A percentile compares a stretch with the other conserved stretches of the same genome.
Conservation (phyloP, 2,888 invertebrate species). For the Troglohyphantes excavatus region DNA sequence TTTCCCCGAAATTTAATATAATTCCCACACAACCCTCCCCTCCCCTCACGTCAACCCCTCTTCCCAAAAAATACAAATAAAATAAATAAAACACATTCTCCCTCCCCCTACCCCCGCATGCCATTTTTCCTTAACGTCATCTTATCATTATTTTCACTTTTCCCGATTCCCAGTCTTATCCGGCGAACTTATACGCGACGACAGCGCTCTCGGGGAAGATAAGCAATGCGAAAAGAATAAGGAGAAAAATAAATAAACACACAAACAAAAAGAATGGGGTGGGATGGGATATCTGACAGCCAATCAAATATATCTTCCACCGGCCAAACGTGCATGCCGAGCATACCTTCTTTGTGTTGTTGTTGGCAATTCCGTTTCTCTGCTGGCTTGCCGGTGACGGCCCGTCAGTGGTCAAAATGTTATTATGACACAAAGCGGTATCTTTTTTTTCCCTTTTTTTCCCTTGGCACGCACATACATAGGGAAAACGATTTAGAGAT, state of each 20-base stretch:
- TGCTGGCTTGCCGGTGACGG: constrained; percentile 41
- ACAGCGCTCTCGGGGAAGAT: constrained; percentile 9
- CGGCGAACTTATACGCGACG: not conserved
- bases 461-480: not conserved
- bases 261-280: constrained; percentile 25
- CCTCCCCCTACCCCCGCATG: not conserved
- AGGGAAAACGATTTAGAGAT: constrained; percentile 12
- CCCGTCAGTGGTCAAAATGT: constrained; percentile 46
- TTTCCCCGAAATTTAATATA: constrained; percentile 23
- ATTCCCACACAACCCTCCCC: constrained; percentile 7
- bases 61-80: not conserved
- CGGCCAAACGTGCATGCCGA: constrained; percentile 25
- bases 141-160: constrained; percentile 16
- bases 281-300: constrained; percentile 42
- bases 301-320: constrained; percentile 56
- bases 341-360: constrained; percentile 50
- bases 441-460: not conserved
- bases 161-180: constrained; percentile 1
- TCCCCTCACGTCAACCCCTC: not conserved
- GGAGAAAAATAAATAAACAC: not conserved
- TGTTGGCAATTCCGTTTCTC: not conserved
- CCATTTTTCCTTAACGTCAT: constrained; percentile 38
- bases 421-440: constrained; percentile 62
- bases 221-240: constrained; percentile 9
- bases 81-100: not conserved